A percentile compares a stretch with the other conserved stretches of the same genome.
Conservation (phyloP, 1,140 invertebrate genomes). For the Bombus picipes region DNA sequence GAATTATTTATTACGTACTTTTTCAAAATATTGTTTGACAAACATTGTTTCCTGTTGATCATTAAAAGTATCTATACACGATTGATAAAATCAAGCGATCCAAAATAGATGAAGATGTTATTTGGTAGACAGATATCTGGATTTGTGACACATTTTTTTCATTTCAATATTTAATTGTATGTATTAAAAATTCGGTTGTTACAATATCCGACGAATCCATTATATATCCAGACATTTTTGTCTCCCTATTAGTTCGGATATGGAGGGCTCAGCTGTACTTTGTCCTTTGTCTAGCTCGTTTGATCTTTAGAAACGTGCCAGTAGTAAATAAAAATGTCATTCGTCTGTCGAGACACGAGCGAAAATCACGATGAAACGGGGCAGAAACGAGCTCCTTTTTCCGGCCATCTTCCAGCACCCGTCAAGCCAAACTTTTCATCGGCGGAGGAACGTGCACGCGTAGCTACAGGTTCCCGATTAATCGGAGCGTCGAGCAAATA, state of each 20-base stretch:
- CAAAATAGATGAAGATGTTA: too few species aligned
- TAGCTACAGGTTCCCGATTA: constrained; percentile 40
- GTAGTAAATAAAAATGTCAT: not conserved
- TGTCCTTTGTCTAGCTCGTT: not conserved
- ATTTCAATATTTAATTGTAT: too few species aligned
- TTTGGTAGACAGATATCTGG: too few species aligned
- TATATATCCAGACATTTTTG: too few species aligned
- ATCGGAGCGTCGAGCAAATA: constrained; percentile 31
- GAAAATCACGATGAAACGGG: not conserved
- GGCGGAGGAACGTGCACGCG: not conserved
- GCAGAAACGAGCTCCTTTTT: not conserved
- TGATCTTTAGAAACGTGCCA: not conserved
- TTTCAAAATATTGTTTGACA: too few species aligned
- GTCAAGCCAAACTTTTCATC: not conserved
- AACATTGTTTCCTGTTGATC: too few species aligned
- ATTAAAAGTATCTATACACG: too few species aligned
- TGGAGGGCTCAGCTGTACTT: not conserved
- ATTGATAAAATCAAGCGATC: too few species aligned
- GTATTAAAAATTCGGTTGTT: too few species aligned
- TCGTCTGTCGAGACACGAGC: not conserved
- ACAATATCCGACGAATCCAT: too few species aligned
- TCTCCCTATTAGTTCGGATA: not conserved
- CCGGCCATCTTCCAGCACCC: not conserved
- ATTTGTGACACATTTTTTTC: too few species aligned
- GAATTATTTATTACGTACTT: too few species aligned